These are phyloP conservation scores for Stenichneumon culpator DNA, from an alignment of 2,888 invertebrate genomes.

Conservation along the genomic window DNA sequence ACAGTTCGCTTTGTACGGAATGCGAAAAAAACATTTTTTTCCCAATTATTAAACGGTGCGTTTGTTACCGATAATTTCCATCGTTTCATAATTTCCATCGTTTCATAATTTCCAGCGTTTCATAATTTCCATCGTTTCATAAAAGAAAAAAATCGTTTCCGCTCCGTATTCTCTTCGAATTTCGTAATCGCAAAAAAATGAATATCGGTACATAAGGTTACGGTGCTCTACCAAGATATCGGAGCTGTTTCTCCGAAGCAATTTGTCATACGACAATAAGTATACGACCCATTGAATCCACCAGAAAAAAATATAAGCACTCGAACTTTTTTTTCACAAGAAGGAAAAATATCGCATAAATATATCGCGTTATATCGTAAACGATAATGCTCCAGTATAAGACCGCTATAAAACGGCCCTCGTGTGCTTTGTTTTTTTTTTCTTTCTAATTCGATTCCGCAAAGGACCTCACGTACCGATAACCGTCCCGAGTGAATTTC, in stretches of 20 bases:
- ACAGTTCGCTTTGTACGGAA: slow-evolving; percentile 21
- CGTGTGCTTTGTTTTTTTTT: slow-evolving; percentile 29
- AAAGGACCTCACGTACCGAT: slow-evolving; percentile 57
- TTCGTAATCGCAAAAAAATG: too few relatives aligned
- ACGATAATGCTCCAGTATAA: slow-evolving; percentile 7
- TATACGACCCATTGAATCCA: too few relatives aligned
- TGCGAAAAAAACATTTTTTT: not conserved
- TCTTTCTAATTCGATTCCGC: slow-evolving; percentile 52
- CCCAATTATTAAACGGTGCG: not conserved
- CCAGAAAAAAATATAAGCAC: not conserved
- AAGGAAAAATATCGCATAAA: slow-evolving; percentile 26
- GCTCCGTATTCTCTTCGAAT: too few relatives aligned
- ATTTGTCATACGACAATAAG: too few relatives aligned
- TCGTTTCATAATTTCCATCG: not conserved
- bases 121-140: not conserved
- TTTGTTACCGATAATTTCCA: not conserved
- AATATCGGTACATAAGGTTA: too few relatives aligned
- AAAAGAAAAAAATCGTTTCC: not conserved
- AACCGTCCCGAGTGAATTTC: slow-evolving; percentile 63
- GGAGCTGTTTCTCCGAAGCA: too few relatives aligned
- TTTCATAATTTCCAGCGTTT: too few relatives aligned
- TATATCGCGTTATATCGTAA: not conserved
- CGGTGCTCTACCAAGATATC: too few relatives aligned
- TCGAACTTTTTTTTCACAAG: not conserved
- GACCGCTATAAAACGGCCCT: slow-evolving; percentile 24